These are phyloP conservation scores for Melanotaenia pygmaea DNA, from an alignment of 2,797 vertebrate genomes.

Conservation along the genomic window DNA sequence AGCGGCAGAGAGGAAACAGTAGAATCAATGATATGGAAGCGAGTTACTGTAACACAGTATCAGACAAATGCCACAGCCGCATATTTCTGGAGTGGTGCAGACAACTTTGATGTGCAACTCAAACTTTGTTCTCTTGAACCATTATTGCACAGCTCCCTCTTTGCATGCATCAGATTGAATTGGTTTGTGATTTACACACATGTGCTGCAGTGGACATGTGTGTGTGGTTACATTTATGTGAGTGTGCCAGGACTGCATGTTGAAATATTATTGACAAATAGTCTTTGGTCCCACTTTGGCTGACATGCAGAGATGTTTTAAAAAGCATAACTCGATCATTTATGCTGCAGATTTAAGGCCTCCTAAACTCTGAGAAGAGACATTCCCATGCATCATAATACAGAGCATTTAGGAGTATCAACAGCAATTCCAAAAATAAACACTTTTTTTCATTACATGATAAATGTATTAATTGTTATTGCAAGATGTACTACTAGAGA, in stretches of 20 bases:
- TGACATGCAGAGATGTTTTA: conserved; percentile 19
- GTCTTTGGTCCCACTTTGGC: conserved; percentile 68
- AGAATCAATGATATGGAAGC: conserved; percentile 54
- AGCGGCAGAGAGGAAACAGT: conserved; percentile 31
- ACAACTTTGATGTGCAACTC: not conserved
- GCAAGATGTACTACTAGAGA: not conserved
- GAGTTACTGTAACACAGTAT: conserved; percentile 46
- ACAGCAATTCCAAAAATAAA: not conserved
- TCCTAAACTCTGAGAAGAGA: not conserved
- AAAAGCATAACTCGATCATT: not conserved
- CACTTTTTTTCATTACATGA: not conserved
- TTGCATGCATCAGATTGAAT: conserved; percentile 32
- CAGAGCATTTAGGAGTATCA: not conserved
- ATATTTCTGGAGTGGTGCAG: conserved; percentile 3
- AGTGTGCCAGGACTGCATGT: conserved; percentile 20
- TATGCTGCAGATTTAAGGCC: not conserved
- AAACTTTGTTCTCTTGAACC: conserved; percentile 28
- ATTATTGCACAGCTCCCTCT: conserved; percentile 61
- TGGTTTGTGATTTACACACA: conserved; percentile 57
- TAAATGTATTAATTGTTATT: not conserved
- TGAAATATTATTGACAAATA: conserved; percentile 3
- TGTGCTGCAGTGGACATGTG: conserved; percentile 53
- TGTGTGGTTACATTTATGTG: conserved; percentile 35
- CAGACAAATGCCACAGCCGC: not conserved
- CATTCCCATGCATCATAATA: not conserved